Conservation (phyloP, 1,140 invertebrate species). For the Notospermus geniculatus region DNA sequence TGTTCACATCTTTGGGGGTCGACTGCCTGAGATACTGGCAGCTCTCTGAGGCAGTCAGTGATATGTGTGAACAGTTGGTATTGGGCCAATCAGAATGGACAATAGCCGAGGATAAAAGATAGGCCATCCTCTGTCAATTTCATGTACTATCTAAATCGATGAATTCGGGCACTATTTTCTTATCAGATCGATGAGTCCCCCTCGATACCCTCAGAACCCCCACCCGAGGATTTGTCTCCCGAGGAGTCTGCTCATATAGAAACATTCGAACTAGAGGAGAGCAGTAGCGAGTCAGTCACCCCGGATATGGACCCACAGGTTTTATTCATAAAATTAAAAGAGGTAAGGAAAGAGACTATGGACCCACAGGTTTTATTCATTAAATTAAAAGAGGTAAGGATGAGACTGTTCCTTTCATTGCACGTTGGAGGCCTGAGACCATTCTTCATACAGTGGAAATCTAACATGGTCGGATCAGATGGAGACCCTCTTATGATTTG, state of each 20-base stretch:
- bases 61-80: too few species aligned
- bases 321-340: conserved; percentile 63
- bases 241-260: conserved; percentile 26
- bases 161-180: background rate
- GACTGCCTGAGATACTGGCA: too few species aligned
- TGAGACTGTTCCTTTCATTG: conserved; percentile 5
- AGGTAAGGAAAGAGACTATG: conserved; percentile 69
- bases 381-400: conserved; percentile 72
- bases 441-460: background rate
- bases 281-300: conserved; percentile 33
- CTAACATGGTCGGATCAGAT: too few species aligned
- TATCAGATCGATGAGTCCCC: conserved; percentile 6
- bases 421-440: background rate
- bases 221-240: conserved; percentile 24
- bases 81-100: too few species aligned
- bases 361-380: conserved; percentile 42
- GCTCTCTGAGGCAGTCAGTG: too few species aligned
- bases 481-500: too few species aligned
- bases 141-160: too few species aligned
- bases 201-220: conserved; percentile 24
- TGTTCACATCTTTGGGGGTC: too few species aligned
- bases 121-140: too few species aligned
- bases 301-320: conserved; percentile 43
- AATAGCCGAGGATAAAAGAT: too few species aligned
- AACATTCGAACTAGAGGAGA: conserved; percentile 34